These are phyloP conservation scores for Lophotis ruficrista DNA, from an alignment of 2,113 vertebrate genomes.

Conservation along the genomic window DNA sequence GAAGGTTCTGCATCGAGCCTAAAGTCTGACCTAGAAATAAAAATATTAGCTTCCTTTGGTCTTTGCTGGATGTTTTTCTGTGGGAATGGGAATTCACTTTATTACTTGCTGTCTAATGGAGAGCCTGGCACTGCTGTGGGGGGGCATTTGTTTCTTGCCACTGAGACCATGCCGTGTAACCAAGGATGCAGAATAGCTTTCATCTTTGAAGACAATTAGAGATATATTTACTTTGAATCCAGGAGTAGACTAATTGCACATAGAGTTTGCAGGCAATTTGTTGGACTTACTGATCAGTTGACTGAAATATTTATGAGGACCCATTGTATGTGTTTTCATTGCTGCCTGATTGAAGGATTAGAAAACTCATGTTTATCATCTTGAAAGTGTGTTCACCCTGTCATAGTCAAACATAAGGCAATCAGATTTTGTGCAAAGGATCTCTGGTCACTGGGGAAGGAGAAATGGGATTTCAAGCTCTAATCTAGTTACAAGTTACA, in stretches of 20 bases:
- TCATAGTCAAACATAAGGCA: background rate
- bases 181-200: background rate
- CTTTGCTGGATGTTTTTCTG: background rate
- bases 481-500: background rate
- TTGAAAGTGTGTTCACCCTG: background rate
- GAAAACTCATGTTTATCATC: background rate
- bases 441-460: background rate
- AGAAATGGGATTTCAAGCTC: background rate
- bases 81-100: background rate
- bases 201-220: background rate
- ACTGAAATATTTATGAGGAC: constrained; percentile 18
- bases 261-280: background rate
- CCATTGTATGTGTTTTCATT: background rate
- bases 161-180: background rate
- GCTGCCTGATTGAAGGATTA: background rate
- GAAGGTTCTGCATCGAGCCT: background rate
- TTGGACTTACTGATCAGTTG: background rate
- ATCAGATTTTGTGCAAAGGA: background rate
- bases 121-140: background rate
- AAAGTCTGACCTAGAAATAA: background rate
- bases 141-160: background rate
- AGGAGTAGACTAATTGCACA: background rate
- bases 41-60: background rate
- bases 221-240: background rate
- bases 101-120: background rate